Evolutionary conservation across 2,797 vertebrate genomes (phyloP).

Genomic region (Aplochiton taeniatus): DNA sequence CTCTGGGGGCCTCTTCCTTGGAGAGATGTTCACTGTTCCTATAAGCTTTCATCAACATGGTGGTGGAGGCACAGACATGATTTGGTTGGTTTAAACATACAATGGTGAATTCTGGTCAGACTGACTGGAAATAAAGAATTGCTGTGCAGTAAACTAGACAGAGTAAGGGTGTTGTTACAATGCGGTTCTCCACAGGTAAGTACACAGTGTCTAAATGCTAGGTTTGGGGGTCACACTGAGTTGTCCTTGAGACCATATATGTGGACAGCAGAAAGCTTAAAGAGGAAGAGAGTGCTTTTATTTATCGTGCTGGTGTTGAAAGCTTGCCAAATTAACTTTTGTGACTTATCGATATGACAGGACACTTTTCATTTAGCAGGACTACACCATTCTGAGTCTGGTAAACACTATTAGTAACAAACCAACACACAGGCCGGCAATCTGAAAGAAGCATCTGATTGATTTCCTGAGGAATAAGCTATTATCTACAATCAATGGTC

Average conservation of each 20-base stretch:
- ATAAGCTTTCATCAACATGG: too few species aligned
- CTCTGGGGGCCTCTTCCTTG: background rate
- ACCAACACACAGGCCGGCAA: slow-evolving; percentile 33
- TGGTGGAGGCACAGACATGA: too few species aligned
- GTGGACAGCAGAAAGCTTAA: slow-evolving; percentile 9
- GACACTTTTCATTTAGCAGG: slow-evolving; percentile 44
- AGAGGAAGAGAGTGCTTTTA: slow-evolving; percentile 23
- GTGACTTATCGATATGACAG: slow-evolving; percentile 34
- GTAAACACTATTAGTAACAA: slow-evolving; percentile 52
- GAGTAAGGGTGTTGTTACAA: too few species aligned
- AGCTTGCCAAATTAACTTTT: slow-evolving; percentile 26
- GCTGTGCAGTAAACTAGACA: too few species aligned
- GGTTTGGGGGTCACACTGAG: slow-evolving; percentile 17
- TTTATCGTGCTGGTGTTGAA: slow-evolving; percentile 31
- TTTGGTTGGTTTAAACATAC: too few species aligned
- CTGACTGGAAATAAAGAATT: too few species aligned
- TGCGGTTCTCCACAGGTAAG: too few species aligned
- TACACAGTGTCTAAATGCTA: slow-evolving; percentile 1
- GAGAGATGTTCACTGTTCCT: too few species aligned
- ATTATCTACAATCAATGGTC: slow-evolving; percentile 62
- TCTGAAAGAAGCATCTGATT: slow-evolving; percentile 61
- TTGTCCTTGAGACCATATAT: slow-evolving; percentile 33
- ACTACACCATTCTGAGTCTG: slow-evolving; percentile 27
- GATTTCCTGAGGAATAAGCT: slow-evolving; percentile 60
- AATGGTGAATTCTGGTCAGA: too few species aligned